Evolutionary conservation across 2,888 invertebrate genomes (phyloP), one percentile per base, ranked within the genome.

Genomic region (Uropetala carovei): DNA sequence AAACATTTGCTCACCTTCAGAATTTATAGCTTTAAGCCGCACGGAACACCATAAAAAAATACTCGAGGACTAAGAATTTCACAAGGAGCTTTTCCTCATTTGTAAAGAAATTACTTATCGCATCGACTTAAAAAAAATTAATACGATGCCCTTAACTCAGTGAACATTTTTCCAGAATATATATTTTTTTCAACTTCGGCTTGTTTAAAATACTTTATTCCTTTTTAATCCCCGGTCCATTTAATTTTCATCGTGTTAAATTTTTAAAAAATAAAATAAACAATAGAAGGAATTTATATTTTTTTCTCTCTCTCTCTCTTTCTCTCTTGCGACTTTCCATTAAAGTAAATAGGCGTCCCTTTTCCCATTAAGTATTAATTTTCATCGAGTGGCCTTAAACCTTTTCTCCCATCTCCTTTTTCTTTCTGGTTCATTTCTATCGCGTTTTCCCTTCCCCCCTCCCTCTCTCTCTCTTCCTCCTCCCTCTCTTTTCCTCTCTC

Each of bases 351-450:
- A 64, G 43, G 30, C 60, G 58, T 27, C 30, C 89, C 64, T 13
- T n/a, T 60, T 68, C 89, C 64, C 64, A 64, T 89, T 89, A 89
- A 89, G 89, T 89, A 89, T 89, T 89, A 89, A 89, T 89, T 89
- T 89, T 68, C 89, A 89, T 89, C 64, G 89, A 89, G 89, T 64
- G 60, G 60, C 57, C 86, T 30, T 86, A 68, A 68, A 68, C 68
- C 68, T 68, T 68, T 68, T 9, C 75, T 75, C 75, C 10, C n/a
- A 22, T 68, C 27, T n/a, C 30, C 60, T 30, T 60, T 30, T 60
- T 14, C 86, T 10, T 60, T 16, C 30, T 30, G 0, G 59, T 56
- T 43, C n/a, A 0, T 4, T 2, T 8, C 30, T 30, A 30, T 60
- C 22, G 11, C 27, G 9, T 4, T 14, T 22, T 0, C 16, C 60